Conservation (phyloP, 2,888 invertebrate species). For the Dolichomitus sp. region DNA sequence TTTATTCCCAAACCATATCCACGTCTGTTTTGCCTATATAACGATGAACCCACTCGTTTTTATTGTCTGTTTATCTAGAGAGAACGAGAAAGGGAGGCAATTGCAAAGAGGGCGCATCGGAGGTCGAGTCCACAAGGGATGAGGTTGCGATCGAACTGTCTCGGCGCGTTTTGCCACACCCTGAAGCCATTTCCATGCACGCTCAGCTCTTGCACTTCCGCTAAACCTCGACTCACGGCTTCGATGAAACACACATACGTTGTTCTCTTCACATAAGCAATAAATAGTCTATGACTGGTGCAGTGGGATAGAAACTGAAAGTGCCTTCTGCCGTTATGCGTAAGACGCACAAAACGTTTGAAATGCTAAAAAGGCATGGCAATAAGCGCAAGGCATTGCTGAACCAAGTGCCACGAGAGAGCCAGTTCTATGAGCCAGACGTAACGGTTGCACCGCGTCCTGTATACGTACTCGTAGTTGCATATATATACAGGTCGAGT, state of each 20-base stretch:
- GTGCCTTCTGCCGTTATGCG: constrained; percentile 52
- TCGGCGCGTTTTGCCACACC: constrained; percentile 67
- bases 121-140: neutral
- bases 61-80: constrained; percentile 34
- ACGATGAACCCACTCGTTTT: constrained; percentile 27
- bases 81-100: constrained; percentile 13
- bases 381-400: neutral
- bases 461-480: neutral
- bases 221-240: constrained; percentile 12
- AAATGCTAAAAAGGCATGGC: constrained; percentile 19
- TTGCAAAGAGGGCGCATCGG: constrained; percentile 23
- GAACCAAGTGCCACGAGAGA: neutral
- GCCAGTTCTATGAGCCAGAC: constrained; percentile 10
- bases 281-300: neutral
- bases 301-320: constrained; percentile 70
- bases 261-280: too few species aligned
- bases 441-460: constrained; percentile 1
- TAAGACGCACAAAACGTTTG: constrained; percentile 31
- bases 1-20: neutral
- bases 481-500: neutral
- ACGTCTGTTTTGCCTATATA: constrained; percentile 2
- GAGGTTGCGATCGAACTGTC: constrained; percentile 58
- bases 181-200: constrained; percentile 70
- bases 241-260: neutral
- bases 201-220: constrained; percentile 60